Percentiles rank a stretch among this genome's conserved stretches.
Conservation (phyloP, 2,888 invertebrate genomes). For the Pemphredon lugubris region DNA sequence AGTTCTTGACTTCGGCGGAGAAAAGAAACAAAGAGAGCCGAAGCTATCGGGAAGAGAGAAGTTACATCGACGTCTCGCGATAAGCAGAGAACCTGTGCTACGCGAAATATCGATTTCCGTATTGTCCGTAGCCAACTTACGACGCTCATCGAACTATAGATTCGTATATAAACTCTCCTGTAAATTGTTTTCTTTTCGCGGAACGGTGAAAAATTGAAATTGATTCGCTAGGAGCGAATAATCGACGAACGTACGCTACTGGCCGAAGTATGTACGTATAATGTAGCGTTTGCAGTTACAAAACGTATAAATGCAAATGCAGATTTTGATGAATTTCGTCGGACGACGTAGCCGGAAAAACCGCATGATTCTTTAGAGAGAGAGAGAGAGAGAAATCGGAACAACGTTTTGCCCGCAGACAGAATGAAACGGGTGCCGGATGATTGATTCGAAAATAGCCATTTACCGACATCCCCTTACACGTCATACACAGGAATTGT, state of each 20-base stretch:
- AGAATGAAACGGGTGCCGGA: conserved; percentile 30
- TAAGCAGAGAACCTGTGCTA: conserved; percentile 16
- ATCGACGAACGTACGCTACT: too few relatives aligned
- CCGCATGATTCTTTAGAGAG: conserved; percentile 15
- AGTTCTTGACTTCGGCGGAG: background rate
- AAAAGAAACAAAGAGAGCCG: too few relatives aligned
- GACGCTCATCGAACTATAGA: background rate
- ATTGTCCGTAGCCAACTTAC: too few relatives aligned
- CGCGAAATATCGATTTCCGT: background rate
- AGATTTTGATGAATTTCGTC: background rate
- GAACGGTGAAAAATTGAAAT: background rate
- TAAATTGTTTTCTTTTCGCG: too few relatives aligned
- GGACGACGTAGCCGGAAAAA: conserved; percentile 2
- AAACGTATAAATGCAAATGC: background rate
- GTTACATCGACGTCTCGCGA: conserved; percentile 16
- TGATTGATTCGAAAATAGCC: conserved; percentile 40
- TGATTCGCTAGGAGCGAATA: too few relatives aligned
- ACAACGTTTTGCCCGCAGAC: conserved; percentile 23
- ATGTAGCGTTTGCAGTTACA: background rate
- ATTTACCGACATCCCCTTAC: conserved; percentile 23
- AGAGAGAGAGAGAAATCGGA: too few relatives aligned
- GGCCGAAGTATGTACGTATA: too few relatives aligned
- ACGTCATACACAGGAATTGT: conserved; percentile 39
- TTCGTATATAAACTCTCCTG: background rate
- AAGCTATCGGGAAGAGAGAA: conserved; percentile 29